Base-by-base conservation (phyloP, 2,113 vertebrate genomes). In the Hydropotes inermis region DNA sequence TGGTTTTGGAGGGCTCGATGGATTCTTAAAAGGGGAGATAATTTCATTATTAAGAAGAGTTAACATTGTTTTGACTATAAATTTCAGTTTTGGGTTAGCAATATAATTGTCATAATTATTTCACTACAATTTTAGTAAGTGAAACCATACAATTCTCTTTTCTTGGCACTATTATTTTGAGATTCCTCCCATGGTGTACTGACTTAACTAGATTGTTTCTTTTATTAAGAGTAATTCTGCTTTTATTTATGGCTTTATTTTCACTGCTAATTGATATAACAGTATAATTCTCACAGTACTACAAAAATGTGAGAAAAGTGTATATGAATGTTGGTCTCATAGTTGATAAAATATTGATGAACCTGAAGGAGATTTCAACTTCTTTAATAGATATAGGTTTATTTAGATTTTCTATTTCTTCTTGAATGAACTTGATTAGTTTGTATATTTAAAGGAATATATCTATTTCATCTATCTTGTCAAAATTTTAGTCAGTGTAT, bases 41-140 rank as follows among this genome's bases (percentile, higher is more conserved):
- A 78, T 13, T 91, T 91, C 19, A 13, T 45, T 97, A 78, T 70
- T 91, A 76, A 96, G 50, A 70, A 36, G 78, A 8, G 2, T 7
- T 61, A 33, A 82, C 15, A 50, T 61, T 84, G 83, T 60, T 95
- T 97, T 52, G 54, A 13, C 57, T 85, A 55, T 25, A 87, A 7
- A 89, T 28, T 95, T 93, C 30, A 92, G 85, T 8, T 89, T 96
- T 85, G 45, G 45, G 14, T 86, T 95, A 74, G 54, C 11, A 90
- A 94, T 67, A 87, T 83, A 54, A 91, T 93, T 81, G 39, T 36
- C 27, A 8, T 87, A 95, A 95, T 82, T 95, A 74, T 61, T 78
- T 87, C 39, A 58, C 76, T 97, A 52, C 28, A 67, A 36, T 67
- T 89, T 82, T 89, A 89, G 89, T 88, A 39, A 64, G 36, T 61